Base-by-base conservation (phyloP, 37 sponge, comb jelly and placozoan species). In the Cliona cf. orientalis region DNA sequence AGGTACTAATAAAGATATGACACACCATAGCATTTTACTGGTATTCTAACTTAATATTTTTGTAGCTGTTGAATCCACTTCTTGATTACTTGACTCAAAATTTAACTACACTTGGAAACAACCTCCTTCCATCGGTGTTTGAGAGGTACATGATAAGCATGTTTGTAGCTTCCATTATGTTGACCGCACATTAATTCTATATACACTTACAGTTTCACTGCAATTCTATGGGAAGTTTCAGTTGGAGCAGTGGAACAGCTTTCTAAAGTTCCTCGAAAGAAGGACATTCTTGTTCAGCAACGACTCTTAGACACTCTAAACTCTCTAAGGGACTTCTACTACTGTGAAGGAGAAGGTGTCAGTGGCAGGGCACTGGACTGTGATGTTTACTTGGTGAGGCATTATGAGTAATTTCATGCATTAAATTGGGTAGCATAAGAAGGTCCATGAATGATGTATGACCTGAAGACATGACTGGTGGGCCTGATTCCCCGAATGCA, bases 311-410 rank as follows among this genome's bases (percentile, higher is more conserved):
- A 2, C 4, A 58, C 63, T 5, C 53, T 80, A 42, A 28, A 32
- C 41, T 58, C 12, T 4, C 22, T 87, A 6, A 57, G 43, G 3
- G 75, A 74, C 41, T 87, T 83, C 80, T 91, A 83, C 75, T 26
- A 86, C 43, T 63, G 55, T 28, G 87, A 38, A n/a, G 92, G 92
- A 25, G 43, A 79, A 19, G 92, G 92, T n/a, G 46, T 91, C 65
- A 14, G 42, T 22, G 43, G 25, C 3, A 57, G 3, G 5, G 46
- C 46, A 1, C 46, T 91, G 74, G 58, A 83, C 26, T 62, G 63
- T 22, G 73, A 79, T 2, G 34, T 44, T 9, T 91, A 81, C 61
- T 37, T 33, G 71, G 90, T 84, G 25, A 56, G n/a, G n/a, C n/a
- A n/a, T n/a, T n/a, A n/a, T n/a, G n/a, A n/a, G n/a, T n/a, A n/a